Base-by-base conservation (phyloP, 2,797 vertebrate genomes). In the Heterohyrax brucei region DNA sequence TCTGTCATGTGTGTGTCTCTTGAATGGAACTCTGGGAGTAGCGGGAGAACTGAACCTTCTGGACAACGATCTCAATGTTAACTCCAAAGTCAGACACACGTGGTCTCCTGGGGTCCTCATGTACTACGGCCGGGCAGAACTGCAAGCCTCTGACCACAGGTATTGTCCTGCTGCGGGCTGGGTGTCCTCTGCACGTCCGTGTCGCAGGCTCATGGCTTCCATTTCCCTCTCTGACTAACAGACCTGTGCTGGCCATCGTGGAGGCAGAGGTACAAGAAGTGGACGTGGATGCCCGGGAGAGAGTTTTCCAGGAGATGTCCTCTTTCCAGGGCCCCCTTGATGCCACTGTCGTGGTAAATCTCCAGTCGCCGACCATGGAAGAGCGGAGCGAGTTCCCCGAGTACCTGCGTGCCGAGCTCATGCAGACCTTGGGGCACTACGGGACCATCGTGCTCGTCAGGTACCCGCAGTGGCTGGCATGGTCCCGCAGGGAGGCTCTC, bases 121-220 rank as follows among this genome's bases (percentile, higher is more conserved):
- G 97, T 98, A 99, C 92, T 99, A 99, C 0, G 98, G 99, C 84
- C 98, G 99, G 76, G 98, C 99, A 0, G 99, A 99, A 89, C 98
- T 99, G 3, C 98, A 99, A 61, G 98, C 98, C 0, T 99, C 99
- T 21, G 99, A 99, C 92, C 99, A 99, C 98, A 99, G 99, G 99
- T 99, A 96, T 1, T 19, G 39, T 5, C 56, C 73, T 59, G 14
- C 1, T 5, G 2, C 10, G 48, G 19, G 66, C 56, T 3, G 24
- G 39, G 26, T 73, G 70, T 44, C 7, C 70, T 73, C 75, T 77
- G 5, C 18, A 3, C 8, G 48, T 78, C 50, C 50, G 28, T 1
- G 0, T 10, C 70, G 78, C 6, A 0, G 48, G 24, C 5, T 89
- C 26, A 95, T 6, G 0, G 2, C 39, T 2, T 39, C 68, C 70